Base-by-base conservation (phyloP, 2,113 vertebrate genomes). In the Pygoscelis antarcticus region DNA sequence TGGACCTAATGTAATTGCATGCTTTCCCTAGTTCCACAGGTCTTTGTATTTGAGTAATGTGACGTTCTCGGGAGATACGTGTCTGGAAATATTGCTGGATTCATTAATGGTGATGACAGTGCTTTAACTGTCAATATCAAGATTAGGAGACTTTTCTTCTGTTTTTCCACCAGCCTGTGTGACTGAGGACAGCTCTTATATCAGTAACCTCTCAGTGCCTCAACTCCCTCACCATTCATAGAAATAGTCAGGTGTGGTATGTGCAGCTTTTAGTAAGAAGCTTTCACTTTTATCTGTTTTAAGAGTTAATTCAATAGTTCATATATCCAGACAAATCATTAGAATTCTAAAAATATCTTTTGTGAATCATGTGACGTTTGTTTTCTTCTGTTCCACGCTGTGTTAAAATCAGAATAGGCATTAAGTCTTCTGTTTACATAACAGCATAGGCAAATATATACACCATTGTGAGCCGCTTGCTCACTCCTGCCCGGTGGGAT, bases 381-480 rank as follows among this genome's bases (percentile, higher is more conserved):
- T 88, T 94, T 94, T 69, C 38, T 70, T 93, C 70, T 65, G 30
- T 91, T 84, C 42, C 30, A 68, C 27, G 13, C 18, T 29, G 14
- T 55, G 38, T 92, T 95, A 94, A 87, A 90, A 68, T 89, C 46
- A 90, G 74, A 94, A 70, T 25, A 89, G 34, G 17, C 58, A 68
- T 84, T 58, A 96, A 87, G 29, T 77, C 32, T 90, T 94, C 72
- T 85, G 42, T 89, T 90, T 92, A 27, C 70, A 47, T 40, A 83
- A 75, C 22, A 82, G 58, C 58, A 70, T 20, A 83, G 60, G 42
- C 68, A 96, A 95, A 94, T 91, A 96, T 47, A 80, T 72, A 84
- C 32, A 87, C 27, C 46, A 87, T 94, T 87, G n/a, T 87, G 54
- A 83, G 49, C 51, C 4, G 0, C 29, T 65, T 7, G 1, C 7